Evolutionary conservation across 2,888 invertebrate genomes (phyloP), one percentile per base, ranked within the genome.

Genomic region (Hofmannophila pseudospretella): DNA sequence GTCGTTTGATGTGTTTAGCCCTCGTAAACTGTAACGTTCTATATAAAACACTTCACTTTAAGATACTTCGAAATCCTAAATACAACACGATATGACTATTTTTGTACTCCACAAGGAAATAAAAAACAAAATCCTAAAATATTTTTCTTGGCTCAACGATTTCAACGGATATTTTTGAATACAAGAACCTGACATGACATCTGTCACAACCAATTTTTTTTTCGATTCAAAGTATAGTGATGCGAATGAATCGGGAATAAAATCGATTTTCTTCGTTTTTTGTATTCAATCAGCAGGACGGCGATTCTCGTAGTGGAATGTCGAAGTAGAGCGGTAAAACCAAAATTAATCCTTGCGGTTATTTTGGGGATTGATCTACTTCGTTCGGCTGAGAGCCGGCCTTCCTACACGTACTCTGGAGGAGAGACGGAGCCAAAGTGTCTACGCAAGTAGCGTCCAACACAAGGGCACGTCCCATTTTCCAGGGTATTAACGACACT

Each of bases 91-190:
- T 40, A 36, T 30, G 29, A 22, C 51, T 48, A 51, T 48, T 51
- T 45, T 43, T 28, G 45, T 41, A 35, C 35, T 33, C 25, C 19
- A 38, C 34, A 52, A 41, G 36, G 30, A 36, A 54, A 49, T 51
- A 47, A 55, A 45, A 42, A 38, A 29, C 44, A 51, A 50, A 48
- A 48, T 45, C 41, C 36, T 38, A 39, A 47, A 47, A 36, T 42
- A 48, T 42, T 25, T 11, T 10, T 26, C 27, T 11, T 7, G 27
- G 11, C 49, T 7, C 8, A 61, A 58, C 56, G 57, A 48, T 37
- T 54, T 42, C 47, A 54, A 56, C 54, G 66, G 61, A 66, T 58
- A 63, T 63, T 51, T 54, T 41, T 41, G 34, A 41, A 34, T 10
- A 9, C n/a, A 3, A 26, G 10, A 9, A 3, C 2, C 7, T 26